A percentile compares a stretch with the other conserved stretches of the same genome.
Conservation (phyloP, 2,113 vertebrate species). For the Tenrec ecaudatus region DNA sequence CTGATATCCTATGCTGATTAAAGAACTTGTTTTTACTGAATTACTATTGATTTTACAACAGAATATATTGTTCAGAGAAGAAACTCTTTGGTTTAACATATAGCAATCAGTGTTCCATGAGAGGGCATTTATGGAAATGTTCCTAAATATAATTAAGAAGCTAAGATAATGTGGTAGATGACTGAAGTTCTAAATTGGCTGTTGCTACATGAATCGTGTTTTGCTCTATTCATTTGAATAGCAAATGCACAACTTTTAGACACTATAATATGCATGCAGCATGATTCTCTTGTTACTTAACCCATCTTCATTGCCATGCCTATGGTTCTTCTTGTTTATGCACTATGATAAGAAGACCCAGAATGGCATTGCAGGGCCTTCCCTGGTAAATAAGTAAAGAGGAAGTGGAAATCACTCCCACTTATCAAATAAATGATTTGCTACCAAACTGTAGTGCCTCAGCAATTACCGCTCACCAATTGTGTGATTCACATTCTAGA, state of each 20-base stretch:
- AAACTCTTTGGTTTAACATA: slow-evolving; percentile 64
- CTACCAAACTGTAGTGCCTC: neutral
- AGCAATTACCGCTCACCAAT: neutral
- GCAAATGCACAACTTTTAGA: neutral
- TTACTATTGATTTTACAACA: slow-evolving; percentile 77
- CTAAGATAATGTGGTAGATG: neutral
- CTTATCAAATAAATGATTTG: slow-evolving; percentile 3
- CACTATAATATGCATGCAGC: neutral
- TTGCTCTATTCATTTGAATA: neutral
- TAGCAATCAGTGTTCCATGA: neutral
- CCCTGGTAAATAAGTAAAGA: neutral
- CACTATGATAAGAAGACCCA: neutral
- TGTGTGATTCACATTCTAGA: neutral
- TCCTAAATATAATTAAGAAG: slow-evolving; percentile 55
- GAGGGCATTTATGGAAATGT: slow-evolving; percentile 40
- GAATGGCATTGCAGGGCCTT: neutral
- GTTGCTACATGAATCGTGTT: neutral
- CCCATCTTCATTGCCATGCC: neutral
- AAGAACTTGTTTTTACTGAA: slow-evolving; percentile 75
- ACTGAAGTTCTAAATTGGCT: neutral
- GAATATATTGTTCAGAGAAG: slow-evolving; percentile 68
- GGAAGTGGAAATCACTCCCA: neutral
- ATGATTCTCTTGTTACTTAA: neutral
- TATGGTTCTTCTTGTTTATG: neutral
- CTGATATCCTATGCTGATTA: slow-evolving; percentile 54